These are phyloP conservation scores for Fulmarus glacialis DNA, from an alignment of 2,113 vertebrate genomes.

Conservation along the genomic window DNA sequence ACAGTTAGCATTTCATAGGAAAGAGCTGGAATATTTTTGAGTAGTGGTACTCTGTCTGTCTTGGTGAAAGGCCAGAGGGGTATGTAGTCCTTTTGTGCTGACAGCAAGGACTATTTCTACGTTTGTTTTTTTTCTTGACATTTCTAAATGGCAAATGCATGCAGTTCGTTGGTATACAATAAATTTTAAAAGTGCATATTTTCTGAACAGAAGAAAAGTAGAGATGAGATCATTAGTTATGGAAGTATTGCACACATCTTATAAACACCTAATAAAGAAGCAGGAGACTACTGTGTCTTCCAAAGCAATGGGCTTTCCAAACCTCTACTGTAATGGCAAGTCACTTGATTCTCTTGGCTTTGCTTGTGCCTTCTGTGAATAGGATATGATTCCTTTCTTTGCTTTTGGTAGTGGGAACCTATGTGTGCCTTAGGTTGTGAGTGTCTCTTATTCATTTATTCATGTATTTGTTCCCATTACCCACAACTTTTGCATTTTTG, in stretches of 20 bases:
- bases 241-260: too few species aligned
- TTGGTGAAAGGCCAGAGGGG: neutral
- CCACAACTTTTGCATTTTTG: neutral
- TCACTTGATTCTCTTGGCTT: neutral
- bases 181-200: neutral
- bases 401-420: neutral
- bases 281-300: neutral
- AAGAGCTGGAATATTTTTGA: neutral
- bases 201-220: neutral
- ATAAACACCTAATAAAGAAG: neutral
- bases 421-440: neutral
- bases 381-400: neutral
- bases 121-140: neutral
- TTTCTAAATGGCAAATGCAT: neutral
- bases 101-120: neutral
- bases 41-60: neutral
- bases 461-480: neutral
- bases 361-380: neutral
- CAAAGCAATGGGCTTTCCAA: neutral
- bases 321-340: neutral
- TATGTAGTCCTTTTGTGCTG: neutral
- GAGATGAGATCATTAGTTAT: neutral
- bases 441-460: neutral
- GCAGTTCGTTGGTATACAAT: neutral
- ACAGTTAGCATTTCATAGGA: neutral